phyloP scores from a whole-genome alignment of 2,113 vertebrate species.

The Calypte anna region DNA sequence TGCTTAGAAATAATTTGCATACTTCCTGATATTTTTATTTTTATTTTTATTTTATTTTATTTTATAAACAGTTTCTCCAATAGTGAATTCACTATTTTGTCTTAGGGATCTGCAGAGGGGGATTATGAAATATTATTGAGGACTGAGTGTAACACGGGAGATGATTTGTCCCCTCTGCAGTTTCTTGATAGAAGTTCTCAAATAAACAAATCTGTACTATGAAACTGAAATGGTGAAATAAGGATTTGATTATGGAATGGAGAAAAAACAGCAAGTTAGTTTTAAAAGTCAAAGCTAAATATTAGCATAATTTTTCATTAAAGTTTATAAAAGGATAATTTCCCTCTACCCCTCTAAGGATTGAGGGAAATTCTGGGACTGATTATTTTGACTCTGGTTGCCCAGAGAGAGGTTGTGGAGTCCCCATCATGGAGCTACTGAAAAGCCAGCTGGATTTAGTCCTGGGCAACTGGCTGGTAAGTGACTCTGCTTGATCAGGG shows the following conservation, averaged over 20 bases:
- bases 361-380: not conserved
- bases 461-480: not conserved
- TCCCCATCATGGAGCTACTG: not conserved
- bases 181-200: not conserved
- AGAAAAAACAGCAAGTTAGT: not conserved
- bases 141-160: not conserved
- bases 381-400: not conserved
- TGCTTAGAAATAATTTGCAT: not conserved
- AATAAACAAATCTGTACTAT: fast-evolving
- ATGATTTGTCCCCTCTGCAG: not conserved
- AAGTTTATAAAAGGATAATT: not conserved
- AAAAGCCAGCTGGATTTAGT: not conserved
- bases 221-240: not conserved
- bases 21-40: not conserved
- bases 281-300: not conserved
- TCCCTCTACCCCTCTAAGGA: not conserved
- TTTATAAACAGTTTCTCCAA: not conserved
- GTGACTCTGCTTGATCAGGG: not conserved
- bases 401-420: not conserved
- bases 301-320: not conserved
- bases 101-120: not conserved
- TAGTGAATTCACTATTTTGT: not conserved
- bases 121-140: not conserved
- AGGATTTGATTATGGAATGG: not conserved
- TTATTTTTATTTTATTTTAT: not conserved